These are phyloP conservation scores for Fistularia commersonii DNA, from an alignment of 2,797 vertebrate species.

Conservation along the genomic window DNA sequence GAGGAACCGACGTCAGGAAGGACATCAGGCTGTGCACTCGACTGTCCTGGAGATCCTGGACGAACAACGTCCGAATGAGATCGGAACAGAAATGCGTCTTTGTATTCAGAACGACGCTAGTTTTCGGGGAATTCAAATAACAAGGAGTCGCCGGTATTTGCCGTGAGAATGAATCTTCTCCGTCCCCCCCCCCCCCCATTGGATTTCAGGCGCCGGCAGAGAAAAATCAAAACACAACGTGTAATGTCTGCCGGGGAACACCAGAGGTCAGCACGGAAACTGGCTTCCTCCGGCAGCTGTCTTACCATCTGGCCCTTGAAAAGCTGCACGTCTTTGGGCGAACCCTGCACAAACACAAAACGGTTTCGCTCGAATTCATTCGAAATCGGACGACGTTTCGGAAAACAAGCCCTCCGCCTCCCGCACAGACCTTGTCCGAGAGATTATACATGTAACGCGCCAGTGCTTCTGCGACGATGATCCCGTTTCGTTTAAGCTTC, in stretches of 20 bases:
- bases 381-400: not conserved
- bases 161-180: too few species aligned
- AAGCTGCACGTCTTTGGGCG: constrained; percentile 73
- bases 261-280: constrained; percentile 44
- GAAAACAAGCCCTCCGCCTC: not conserved
- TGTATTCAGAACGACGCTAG: too few species aligned
- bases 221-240: not conserved
- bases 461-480: constrained; percentile 77
- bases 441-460: constrained; percentile 77
- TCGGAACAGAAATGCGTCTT: not conserved
- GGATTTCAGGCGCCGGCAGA: too few species aligned
- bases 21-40: constrained; percentile 72
- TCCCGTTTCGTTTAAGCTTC: constrained; percentile 75
- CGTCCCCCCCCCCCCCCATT: too few species aligned
- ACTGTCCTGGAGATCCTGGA: constrained; percentile 74
- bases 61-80: not conserved
- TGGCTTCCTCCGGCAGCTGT: not conserved
- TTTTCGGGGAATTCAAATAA: too few species aligned
- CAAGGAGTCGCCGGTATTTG: too few species aligned
- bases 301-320: constrained; percentile 79
- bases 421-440: constrained; percentile 70
- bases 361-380: not conserved
- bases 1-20: constrained; percentile 73
- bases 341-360: constrained; percentile 54
- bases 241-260: constrained; percentile 29